Percentiles rank a stretch among this genome's conserved stretches.
Evolutionary conservation across 2,888 invertebrate genomes (phyloP).

Genomic region (Acrocyrtus sp.): DNA sequence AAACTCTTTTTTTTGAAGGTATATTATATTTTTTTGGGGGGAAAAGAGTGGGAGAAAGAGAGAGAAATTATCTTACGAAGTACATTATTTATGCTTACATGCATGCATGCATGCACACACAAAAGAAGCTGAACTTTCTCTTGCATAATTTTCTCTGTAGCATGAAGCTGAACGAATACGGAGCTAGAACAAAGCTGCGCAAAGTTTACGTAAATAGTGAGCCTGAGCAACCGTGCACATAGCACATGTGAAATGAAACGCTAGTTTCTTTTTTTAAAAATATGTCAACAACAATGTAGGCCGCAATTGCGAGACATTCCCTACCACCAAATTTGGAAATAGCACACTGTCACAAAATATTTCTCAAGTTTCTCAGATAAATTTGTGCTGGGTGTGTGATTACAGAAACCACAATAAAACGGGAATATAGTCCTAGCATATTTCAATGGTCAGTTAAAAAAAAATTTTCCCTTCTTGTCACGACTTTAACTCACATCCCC

Average conservation of each 20-base stretch:
- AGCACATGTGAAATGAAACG: background rate
- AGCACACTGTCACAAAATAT: constrained; percentile 20
- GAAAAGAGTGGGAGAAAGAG: too few relatives aligned
- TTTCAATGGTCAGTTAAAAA: too few relatives aligned
- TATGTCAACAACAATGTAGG: too few relatives aligned
- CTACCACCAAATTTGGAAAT: too few relatives aligned
- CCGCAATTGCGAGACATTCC: too few relatives aligned
- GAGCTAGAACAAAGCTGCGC: too few relatives aligned
- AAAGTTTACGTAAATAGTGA: background rate
- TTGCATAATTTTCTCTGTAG: background rate
- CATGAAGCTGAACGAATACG: background rate
- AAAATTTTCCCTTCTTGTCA: too few relatives aligned
- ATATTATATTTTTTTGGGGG: background rate
- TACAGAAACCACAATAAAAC: constrained; percentile 28
- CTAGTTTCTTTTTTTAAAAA: too few relatives aligned
- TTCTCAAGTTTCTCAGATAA: constrained; percentile 42
- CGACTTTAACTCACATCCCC: too few relatives aligned
- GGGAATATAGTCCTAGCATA: too few relatives aligned
- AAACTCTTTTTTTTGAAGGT: background rate
- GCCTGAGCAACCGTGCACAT: background rate
- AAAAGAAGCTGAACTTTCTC: background rate
- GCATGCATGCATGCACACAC: constrained; percentile 15
- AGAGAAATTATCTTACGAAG: background rate
- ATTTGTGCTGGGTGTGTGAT: constrained; percentile 22
- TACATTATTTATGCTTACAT: constrained; percentile 3